Percentiles rank a stretch among this genome's conserved stretches.
phyloP scores from a whole-genome alignment of 2,888 invertebrate genomes.

The Acanthococcus lagerstroemiae region DNA sequence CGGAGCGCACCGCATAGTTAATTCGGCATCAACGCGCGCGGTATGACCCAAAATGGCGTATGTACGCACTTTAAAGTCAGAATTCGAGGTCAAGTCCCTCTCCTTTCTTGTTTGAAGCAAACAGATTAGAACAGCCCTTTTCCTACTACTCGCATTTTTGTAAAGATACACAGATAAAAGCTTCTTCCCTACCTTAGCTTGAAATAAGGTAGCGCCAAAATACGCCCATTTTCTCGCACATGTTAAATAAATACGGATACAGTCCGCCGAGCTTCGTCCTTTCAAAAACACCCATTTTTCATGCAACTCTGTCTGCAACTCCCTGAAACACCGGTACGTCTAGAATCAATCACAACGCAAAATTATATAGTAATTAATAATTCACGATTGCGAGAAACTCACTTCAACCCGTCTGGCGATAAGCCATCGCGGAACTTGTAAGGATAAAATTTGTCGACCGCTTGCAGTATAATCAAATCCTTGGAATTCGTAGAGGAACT shows the following conservation, averaged over 20 bases:
- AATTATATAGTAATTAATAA: too few species aligned
- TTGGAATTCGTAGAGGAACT: constrained; percentile 44
- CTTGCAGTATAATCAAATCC: constrained; percentile 54
- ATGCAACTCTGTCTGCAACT: constrained; percentile 62
- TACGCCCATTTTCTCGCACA: constrained; percentile 93
- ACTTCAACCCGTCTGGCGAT: constrained; percentile 59
- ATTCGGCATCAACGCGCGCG: too few species aligned
- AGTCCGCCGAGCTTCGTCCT: constrained; percentile 76
- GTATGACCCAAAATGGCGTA: too few species aligned
- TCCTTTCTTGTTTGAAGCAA: too few species aligned
- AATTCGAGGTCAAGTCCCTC: too few species aligned
- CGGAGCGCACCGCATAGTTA: too few species aligned
- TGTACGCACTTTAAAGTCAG: too few species aligned
- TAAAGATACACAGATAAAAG: too few species aligned
- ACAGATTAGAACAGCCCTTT: too few species aligned
- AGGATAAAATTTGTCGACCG: constrained; percentile 84
- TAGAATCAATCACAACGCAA: too few species aligned
- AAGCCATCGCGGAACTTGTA: constrained; percentile 71
- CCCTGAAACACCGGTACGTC: constrained; percentile 44
- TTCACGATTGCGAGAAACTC: too few species aligned
- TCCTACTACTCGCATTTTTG: too few species aligned
- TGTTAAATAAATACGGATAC: constrained; percentile 87
- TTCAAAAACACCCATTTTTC: constrained; percentile 83
- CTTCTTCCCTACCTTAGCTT: constrained; percentile 71
- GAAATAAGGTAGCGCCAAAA: constrained; percentile 85